A percentile compares a stretch with the other conserved stretches of the same genome.
phyloP scores from a whole-genome alignment of 2,113 vertebrate species.

The Genyomyrus donnyi region DNA sequence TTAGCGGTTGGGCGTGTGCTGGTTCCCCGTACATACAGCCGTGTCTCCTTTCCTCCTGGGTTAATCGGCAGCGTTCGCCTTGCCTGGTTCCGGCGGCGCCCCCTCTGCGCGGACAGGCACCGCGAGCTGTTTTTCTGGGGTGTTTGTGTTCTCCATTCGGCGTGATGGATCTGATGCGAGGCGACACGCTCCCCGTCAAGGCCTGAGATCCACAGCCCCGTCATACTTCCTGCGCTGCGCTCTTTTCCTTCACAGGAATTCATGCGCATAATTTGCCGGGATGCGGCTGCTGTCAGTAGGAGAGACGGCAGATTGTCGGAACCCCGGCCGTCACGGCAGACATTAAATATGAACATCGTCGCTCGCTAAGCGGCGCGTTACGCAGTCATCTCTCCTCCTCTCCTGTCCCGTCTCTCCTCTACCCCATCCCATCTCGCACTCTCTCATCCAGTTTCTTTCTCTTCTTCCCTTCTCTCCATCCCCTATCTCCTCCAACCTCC shows the following conservation, averaged over 20 bases:
- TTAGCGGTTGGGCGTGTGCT: not conserved
- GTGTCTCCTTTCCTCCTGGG: not conserved
- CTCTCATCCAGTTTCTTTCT: not conserved
- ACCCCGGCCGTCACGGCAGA: slow-evolving; percentile 56
- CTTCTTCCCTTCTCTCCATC: not conserved
- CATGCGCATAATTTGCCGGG: slow-evolving; percentile 66
- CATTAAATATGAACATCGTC: slow-evolving; percentile 65
- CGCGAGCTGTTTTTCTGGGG: slow-evolving; percentile 17
- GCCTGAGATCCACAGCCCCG: slow-evolving; percentile 50
- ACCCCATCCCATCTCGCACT: slow-evolving; percentile 3
- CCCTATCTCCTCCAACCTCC: slow-evolving; percentile 6
- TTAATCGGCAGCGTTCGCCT: not conserved
- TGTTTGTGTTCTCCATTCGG: slow-evolving; percentile 51
- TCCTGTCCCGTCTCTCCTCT: not conserved
- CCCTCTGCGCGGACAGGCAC: not conserved
- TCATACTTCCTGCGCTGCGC: slow-evolving; percentile 59
- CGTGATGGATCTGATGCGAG: slow-evolving; percentile 59
- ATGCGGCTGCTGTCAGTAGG: slow-evolving; percentile 67
- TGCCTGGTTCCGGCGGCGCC: not conserved
- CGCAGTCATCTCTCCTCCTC: slow-evolving; percentile 28
- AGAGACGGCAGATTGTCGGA: slow-evolving; percentile 62
- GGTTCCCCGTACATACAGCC: not conserved
- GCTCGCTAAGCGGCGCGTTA: slow-evolving; percentile 59
- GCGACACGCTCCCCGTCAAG: slow-evolving; percentile 57
- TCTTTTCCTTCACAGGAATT: slow-evolving; percentile 66